Evolutionary conservation across 2,113 vertebrate genomes (phyloP), one percentile per base, ranked within the genome.

Genomic region (Sarotherodon lohbergeri): DNA sequence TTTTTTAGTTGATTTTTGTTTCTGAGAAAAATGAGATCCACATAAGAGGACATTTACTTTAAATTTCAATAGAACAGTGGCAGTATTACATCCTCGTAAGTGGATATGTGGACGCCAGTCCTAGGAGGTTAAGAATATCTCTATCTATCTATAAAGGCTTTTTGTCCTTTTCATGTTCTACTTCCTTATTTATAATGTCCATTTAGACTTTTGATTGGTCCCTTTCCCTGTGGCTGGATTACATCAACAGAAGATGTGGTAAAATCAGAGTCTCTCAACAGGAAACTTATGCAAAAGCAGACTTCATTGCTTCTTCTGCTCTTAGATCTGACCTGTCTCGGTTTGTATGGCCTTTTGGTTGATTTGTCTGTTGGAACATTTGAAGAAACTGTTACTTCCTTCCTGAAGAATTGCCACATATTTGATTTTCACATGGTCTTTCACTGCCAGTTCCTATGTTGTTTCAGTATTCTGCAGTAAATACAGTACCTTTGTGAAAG

Each of bases 211-310:
- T 68, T 85, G 87, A 91, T 94, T 94, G 84, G 85, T 63, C 12
- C 80, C n/a, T 81, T 32, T 27, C 22, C 10, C 22, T 48, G 61
- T 41, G 17, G 78, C 83, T 5, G 11, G 9, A n/a, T 90, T 83
- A 73, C 80, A 86, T 12, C 19, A 81, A 61, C 13, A 32, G 76
- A 24, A 57, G 9, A 88, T 94, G 86, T 90, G 88, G 88, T 85
- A 87, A 93, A 50, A 5, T 1, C 22, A 46, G 79, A 89, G 3
- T 90, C 59, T 93, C 85, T 86, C 81, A 94, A 93, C 78, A 89
- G 93, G 94, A 95, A 91, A 57, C 61, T 94, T 54, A 86, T 85
- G 92, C 84, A 92, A 93, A 91, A 11, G 3, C 17, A 6, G 43
- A 81, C 29, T 81, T 76, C 17, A 41, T 32, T 10, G 92, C 86